Conservation (phyloP, 1,140 invertebrate genomes). For the Harlomillsia oculata region DNA sequence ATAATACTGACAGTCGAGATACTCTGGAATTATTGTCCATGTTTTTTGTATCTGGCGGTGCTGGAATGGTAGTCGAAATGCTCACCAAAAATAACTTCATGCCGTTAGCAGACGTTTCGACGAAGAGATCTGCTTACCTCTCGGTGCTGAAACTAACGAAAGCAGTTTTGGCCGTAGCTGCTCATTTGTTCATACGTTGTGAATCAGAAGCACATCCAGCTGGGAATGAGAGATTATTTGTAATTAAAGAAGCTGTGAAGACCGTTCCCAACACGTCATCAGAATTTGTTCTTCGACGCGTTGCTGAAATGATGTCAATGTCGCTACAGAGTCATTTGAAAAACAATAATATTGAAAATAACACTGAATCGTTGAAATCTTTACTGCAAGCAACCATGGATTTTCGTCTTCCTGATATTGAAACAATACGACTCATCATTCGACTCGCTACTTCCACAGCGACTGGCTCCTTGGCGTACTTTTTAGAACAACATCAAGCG, state of each 20-base stretch:
- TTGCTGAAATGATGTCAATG: constrained; percentile 64
- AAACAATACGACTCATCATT: constrained; percentile 58
- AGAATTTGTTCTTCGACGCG: constrained; percentile 58
- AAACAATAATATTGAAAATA: neutral
- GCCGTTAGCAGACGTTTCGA: constrained; percentile 66
- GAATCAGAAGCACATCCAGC: constrained; percentile 39
- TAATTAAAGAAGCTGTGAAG: constrained; percentile 60
- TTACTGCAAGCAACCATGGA: constrained; percentile 28
- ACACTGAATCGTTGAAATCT: constrained; percentile 16
- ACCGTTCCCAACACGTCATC: constrained; percentile 58
- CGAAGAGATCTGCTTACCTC: constrained; percentile 72
- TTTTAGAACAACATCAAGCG: constrained; percentile 31
- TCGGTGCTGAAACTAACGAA: constrained; percentile 81
- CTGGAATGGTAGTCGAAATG: constrained; percentile 69
- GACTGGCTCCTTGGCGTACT: constrained; percentile 28
- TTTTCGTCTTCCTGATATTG: constrained; percentile 51
- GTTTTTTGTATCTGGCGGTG: constrained; percentile 76
- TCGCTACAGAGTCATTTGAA: constrained; percentile 46
- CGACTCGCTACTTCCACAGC: constrained; percentile 64
- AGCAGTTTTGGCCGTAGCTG: constrained; percentile 73
- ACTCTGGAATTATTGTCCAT: constrained; percentile 78
- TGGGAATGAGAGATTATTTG: constrained; percentile 29
- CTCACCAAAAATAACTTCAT: constrained; percentile 79
- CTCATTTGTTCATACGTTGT: constrained; percentile 52
- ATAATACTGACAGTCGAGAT: constrained; percentile 68